phyloP scores from a whole-genome alignment of 2,113 vertebrate species.

The Laterallus jamaicensis region DNA sequence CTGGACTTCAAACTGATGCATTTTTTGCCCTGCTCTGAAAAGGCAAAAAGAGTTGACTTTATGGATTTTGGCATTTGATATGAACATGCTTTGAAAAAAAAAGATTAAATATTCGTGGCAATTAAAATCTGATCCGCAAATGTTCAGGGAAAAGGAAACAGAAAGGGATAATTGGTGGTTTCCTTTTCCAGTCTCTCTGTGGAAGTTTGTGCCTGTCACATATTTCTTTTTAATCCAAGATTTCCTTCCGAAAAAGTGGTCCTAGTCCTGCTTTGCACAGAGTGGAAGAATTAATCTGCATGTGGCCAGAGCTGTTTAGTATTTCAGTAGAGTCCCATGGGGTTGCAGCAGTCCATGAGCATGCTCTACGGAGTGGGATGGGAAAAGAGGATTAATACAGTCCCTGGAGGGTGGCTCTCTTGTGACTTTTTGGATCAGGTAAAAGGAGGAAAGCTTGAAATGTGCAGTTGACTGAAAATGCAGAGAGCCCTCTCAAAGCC shows the following conservation, averaged over 20 bases:
- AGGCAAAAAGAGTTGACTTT: neutral
- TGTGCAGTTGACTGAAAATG: constrained; percentile 11
- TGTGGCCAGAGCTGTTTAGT: constrained; percentile 1
- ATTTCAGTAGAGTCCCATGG: neutral
- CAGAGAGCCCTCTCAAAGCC: constrained; percentile 28
- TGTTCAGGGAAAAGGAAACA: neutral
- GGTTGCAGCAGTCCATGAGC: neutral
- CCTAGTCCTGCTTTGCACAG: neutral
- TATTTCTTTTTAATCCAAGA: neutral
- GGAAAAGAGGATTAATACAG: constrained; percentile 14
- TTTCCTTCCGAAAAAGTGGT: neutral
- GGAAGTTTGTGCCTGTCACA: neutral
- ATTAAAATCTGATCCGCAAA: neutral
- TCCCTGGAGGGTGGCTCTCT: neutral
- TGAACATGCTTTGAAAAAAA: neutral
- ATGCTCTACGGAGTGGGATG: neutral
- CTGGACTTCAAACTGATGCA: neutral
- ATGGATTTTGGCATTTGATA: neutral
- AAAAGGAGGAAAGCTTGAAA: constrained; percentile 25
- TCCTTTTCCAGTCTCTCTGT: neutral
- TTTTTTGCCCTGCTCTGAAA: neutral
- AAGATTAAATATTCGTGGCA: neutral
- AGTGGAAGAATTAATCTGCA: constrained; percentile 2
- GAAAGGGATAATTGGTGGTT: neutral
- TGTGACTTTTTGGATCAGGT: constrained; percentile 19